phyloP scores from a whole-genome alignment of 2,113 vertebrate genomes.

The cat (Felis catus) region DNA sequence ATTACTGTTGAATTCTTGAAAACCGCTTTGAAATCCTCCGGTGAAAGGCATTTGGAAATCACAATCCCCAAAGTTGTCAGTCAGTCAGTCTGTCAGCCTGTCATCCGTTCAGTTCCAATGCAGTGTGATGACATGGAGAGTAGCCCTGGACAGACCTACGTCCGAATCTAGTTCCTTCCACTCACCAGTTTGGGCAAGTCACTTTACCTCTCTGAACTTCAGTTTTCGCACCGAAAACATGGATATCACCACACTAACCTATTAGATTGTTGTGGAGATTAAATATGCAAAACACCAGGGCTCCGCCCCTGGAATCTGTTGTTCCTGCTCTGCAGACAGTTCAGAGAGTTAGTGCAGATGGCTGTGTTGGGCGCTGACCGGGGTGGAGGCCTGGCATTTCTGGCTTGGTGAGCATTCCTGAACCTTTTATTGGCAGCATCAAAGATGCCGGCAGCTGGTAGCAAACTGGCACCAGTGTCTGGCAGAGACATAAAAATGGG shows the following conservation, averaged over 20 bases:
- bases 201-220: slow-evolving; percentile 1
- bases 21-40: background rate
- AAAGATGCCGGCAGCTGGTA: slow-evolving; percentile 50
- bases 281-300: background rate
- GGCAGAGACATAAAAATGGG: slow-evolving; percentile 38
- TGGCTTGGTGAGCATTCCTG: slow-evolving; percentile 46
- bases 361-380: background rate
- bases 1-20: background rate
- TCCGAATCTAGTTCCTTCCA: background rate
- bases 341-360: background rate
- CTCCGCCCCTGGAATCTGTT: background rate
- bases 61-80: background rate
- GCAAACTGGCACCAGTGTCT: slow-evolving; percentile 41
- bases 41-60: background rate
- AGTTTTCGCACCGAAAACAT: background rate
- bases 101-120: background rate
- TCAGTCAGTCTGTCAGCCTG: background rate
- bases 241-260: background rate
- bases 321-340: background rate
- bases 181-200: background rate
- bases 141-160: background rate
- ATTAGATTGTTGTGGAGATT: background rate
- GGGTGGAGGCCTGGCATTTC: background rate
- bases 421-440: slow-evolving; percentile 7
- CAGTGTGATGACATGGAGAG: background rate